Evolutionary conservation across 2,113 vertebrate genomes (phyloP), one percentile per base, ranked within the genome.

Genomic region (Dendropsophus ebraccatus): DNA sequence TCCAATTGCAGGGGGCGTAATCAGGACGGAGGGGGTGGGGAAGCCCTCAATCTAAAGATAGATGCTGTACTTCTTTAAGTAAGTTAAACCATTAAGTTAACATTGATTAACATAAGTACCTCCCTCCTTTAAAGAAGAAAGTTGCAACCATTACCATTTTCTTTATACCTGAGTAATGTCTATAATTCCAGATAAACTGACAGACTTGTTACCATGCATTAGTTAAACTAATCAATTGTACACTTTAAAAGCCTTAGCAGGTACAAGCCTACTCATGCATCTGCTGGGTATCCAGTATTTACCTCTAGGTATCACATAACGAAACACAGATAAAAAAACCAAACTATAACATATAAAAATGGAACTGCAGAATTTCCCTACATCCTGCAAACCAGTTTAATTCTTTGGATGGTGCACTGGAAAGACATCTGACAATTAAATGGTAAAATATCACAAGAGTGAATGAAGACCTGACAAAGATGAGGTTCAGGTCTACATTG

Each of bases 401-500:
- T 14, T 81, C 56, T 81, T 81, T 81, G 56, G 56, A 62, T 62
- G 58, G 65, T 62, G 54, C 12, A 62, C 23, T 80, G 32, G 77
- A 60, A 10, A 62, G 13, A 47, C 13, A 3, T 11, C 54, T 28
- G 32, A 49, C 1, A 52, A 70, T 41, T 37, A 60, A 80, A 37
- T 17, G n/a, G 28, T 80, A 13, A 41, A 70, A n/a, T 58, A 35
- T 37, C 19, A 19, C 77, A 60, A 65, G 35, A 65, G 78, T 19
- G 37, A 62, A 62, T 65, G 25, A 79, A 65, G 35, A 62, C 56
- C 56, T 28, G 37, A 14, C 23, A 28, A 81, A 47, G 37, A 23
- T 30, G 56, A 60, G 37, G 37, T 62, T 45, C 35, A 47, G 52
- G 32, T 72, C 32, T 73, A 73, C 87, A 83, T 84, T 67, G 74